A percentile compares a stretch with the other conserved stretches of the same genome.
Conservation (phyloP, 1,140 invertebrate species). For the Cydia splendana region DNA sequence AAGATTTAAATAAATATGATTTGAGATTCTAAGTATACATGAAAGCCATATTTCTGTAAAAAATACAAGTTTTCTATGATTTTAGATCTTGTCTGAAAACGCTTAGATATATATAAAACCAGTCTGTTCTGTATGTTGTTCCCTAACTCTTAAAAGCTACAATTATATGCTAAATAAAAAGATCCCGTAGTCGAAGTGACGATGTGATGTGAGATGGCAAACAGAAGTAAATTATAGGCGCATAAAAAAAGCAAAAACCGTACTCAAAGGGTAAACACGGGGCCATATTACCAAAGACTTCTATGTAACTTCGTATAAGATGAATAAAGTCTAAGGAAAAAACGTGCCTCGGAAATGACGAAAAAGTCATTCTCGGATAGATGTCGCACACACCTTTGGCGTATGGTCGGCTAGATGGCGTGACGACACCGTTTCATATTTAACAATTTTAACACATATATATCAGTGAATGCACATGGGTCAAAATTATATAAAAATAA, state of each 20-base stretch:
- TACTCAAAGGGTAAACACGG: too few species aligned
- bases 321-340: too few species aligned
- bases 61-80: neutral
- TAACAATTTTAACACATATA: too few species aligned
- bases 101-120: conserved; percentile 32
- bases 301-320: too few species aligned
- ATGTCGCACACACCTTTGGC: too few species aligned
- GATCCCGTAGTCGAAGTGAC: conserved; percentile 47
- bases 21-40: conserved; percentile 32
- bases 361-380: too few species aligned
- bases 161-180: conserved; percentile 43
- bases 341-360: too few species aligned
- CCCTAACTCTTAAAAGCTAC: conserved; percentile 55
- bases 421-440: too few species aligned
- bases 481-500: too few species aligned
- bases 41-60: neutral
- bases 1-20: conserved; percentile 8
- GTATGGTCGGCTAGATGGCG: too few species aligned
- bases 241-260: neutral
- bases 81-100: neutral
- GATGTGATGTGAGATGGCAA: conserved; percentile 25
- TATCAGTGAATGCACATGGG: too few species aligned
- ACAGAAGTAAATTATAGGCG: neutral
- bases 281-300: too few species aligned
- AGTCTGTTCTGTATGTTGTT: conserved; percentile 58